Percentiles rank a stretch among this genome's conserved stretches.
phyloP scores from a whole-genome alignment of 2,888 invertebrate genomes.

The Pseudococcus longispinus region DNA sequence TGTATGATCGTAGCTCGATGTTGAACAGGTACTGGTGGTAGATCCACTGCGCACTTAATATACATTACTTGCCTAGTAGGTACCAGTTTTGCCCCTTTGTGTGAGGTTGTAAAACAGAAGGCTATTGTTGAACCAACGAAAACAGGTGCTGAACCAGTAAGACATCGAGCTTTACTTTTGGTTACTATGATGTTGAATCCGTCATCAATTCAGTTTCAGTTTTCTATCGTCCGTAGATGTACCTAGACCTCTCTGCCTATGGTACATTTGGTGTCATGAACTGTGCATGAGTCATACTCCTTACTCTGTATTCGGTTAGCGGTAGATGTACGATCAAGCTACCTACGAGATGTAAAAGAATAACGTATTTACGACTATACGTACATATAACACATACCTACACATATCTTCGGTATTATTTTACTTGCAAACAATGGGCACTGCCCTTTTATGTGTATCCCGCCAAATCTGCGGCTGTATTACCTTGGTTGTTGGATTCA shows the following conservation, averaged over 20 bases:
- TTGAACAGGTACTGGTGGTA: not conserved
- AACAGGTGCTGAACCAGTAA: slow-evolving; percentile 20
- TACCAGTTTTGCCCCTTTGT: not conserved
- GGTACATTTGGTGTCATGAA: not conserved
- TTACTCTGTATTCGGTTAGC: slow-evolving; percentile 28
- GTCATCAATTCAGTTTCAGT: not conserved
- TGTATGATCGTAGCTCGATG: not conserved
- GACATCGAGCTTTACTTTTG: not conserved
- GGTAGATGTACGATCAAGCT: slow-evolving; percentile 12
- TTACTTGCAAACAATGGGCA: slow-evolving; percentile 28
- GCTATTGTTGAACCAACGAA: slow-evolving; percentile 10
- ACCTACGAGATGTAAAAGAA: not conserved
- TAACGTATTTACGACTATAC: not conserved
- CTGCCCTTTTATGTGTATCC: slow-evolving; percentile 24
- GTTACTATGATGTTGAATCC: not conserved
- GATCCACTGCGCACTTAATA: no score
- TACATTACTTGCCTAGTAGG: not conserved
- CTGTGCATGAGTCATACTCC: slow-evolving; percentile 29
- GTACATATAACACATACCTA: slow-evolving; percentile 4
- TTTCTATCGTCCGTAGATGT: not conserved
- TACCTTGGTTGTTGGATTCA: slow-evolving; percentile 6
- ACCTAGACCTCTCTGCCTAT: not conserved
- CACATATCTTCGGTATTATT: slow-evolving; percentile 2
- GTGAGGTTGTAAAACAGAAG: not conserved
- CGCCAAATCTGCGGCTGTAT: slow-evolving; percentile 9